A percentile compares a stretch with the other conserved stretches of the same genome.
These are phyloP conservation scores for Prunella himalayana DNA, from an alignment of 2,113 vertebrate species.

Conservation along the genomic window DNA sequence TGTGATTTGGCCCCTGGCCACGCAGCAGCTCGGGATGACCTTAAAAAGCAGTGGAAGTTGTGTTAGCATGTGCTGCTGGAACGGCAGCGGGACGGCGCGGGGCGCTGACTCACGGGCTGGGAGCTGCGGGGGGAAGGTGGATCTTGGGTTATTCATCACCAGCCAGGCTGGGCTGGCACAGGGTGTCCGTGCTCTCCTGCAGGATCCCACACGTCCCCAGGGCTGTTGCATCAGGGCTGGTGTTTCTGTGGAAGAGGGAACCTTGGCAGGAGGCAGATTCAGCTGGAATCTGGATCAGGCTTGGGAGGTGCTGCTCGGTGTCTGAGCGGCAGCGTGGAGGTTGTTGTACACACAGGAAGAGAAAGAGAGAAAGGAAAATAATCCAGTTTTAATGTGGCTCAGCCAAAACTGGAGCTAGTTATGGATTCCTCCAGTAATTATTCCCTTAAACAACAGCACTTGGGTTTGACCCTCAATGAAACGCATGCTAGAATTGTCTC, in stretches of 20 bases:
- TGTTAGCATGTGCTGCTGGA: background rate
- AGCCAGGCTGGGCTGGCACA: background rate
- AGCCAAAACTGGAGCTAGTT: background rate
- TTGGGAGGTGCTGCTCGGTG: background rate
- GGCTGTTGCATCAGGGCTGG: accelerated
- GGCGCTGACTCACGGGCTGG: slow-evolving; percentile 32
- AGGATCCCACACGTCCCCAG: background rate
- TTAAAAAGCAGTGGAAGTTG: slow-evolving; percentile 29
- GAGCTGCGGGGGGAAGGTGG: background rate
- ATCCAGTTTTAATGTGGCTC: background rate
- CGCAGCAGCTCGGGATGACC: slow-evolving; percentile 26
- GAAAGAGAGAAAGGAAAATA: background rate
- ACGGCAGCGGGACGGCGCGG: background rate
- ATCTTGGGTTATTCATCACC: background rate
- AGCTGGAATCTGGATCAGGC: background rate
- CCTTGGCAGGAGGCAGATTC: too few relatives aligned
- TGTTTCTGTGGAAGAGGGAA: accelerated
- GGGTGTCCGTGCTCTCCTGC: background rate
- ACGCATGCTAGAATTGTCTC: background rate
- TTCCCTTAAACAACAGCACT: background rate
- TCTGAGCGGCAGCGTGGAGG: accelerated
- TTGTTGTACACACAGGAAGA: background rate
- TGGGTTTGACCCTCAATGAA: background rate
- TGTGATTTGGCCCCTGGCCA: slow-evolving; percentile 11
- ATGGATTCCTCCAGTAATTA: background rate